Base-by-base conservation (phyloP, 2,888 invertebrate genomes). In the Chrysotoxum bicinctum region DNA sequence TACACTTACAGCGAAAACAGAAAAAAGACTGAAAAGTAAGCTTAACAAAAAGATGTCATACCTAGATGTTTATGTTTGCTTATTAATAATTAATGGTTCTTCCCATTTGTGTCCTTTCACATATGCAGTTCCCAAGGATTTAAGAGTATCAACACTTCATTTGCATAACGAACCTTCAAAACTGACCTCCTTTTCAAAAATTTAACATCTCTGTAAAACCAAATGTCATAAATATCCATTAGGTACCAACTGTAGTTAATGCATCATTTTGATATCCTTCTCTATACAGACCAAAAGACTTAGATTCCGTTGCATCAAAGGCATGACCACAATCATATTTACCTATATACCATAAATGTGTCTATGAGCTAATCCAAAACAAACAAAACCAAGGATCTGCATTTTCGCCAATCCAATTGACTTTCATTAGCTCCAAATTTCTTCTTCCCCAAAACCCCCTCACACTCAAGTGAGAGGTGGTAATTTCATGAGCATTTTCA, bases 401-500 rank as follows among this genome's bases (percentile, higher is more conserved):
- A 19, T 45, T 32, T 45, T 21, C 10, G 9, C 23, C 35, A 69
- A 74, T 74, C 32, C 68, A 60, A 84, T 79, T 72, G 84, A 30
- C 70, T 82, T 58, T 48, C n/a, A 76, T 54, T 74, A 9, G 23
- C 10, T 43, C 5, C 16, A 50, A 50, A 50, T 8, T n/a, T 23
- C 10, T 6, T 45, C 14, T 37, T 40, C 40, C 16, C 48, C n/a
- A 58, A 8, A 14, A 8, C 1, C 50, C 6, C 1, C 14, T 37
- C 3, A 12, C 9, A 21, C 37, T 45, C 30, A 19, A 45, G 62
- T n/a, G 43, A 58, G 32, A 58, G 76, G 56, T 75, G 70, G 23
- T 75, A 80, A 80, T 84, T 70, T 58, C 43, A 80, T 84, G 58
- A 50, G 70, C 58, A 70, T 75, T 60, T 37, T 62, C 75, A 52